Percentiles rank a stretch among this genome's conserved stretches.
Evolutionary conservation across 2,797 vertebrate species (phyloP).

Genomic region (Gymnodraco acuticeps): DNA sequence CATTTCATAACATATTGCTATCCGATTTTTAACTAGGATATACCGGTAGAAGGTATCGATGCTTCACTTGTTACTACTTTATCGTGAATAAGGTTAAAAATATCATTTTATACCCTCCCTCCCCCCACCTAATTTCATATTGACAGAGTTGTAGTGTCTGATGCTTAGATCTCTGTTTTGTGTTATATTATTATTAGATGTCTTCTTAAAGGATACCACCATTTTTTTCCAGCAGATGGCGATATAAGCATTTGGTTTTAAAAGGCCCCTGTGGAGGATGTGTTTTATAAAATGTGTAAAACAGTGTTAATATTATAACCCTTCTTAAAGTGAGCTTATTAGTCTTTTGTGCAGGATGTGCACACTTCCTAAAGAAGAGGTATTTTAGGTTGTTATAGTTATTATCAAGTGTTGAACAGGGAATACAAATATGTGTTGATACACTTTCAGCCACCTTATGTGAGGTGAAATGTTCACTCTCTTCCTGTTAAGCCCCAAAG

Average conservation of each 20-base stretch:
- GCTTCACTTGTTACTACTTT: too few species aligned
- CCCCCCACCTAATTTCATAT: background rate
- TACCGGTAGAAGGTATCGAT: too few species aligned
- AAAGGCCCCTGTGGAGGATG: background rate
- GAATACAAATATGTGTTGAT: background rate
- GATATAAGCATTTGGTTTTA: background rate
- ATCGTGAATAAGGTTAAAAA: too few species aligned
- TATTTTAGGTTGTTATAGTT: background rate
- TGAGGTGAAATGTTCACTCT: background rate
- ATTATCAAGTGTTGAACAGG: background rate
- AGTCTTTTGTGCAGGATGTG: background rate
- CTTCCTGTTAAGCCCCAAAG: background rate
- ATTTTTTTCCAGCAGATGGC: constrained; percentile 35
- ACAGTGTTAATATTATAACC: background rate
- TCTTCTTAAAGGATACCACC: background rate
- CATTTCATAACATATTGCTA: too few species aligned
- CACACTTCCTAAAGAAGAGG: background rate
- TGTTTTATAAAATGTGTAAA: background rate
- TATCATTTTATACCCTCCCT: too few species aligned
- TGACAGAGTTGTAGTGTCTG: background rate
- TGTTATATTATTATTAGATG: background rate
- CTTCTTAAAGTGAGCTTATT: background rate
- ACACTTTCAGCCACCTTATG: background rate
- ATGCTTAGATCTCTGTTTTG: background rate
- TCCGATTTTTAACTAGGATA: too few species aligned